Evolutionary conservation across 64 coral and sea anemone species (phyloP).

Genomic region (Montipora sp.): DNA sequence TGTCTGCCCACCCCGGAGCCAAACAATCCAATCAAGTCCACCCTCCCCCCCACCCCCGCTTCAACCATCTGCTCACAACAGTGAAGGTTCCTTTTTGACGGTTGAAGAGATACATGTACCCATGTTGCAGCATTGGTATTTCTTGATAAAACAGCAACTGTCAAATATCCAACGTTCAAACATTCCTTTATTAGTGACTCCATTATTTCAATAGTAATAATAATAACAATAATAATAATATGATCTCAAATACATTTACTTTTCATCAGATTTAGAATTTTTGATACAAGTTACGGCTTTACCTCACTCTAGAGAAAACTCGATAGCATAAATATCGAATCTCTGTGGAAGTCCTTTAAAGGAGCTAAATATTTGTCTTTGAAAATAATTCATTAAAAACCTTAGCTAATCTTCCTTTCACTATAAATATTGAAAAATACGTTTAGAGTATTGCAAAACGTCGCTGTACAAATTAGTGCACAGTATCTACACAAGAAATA

Average conservation of each 20-base stretch:
- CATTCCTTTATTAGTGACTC: constrained; percentile 43
- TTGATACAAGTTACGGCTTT: not conserved
- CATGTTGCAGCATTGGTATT: too few species aligned
- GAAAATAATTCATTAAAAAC: constrained; percentile 95
- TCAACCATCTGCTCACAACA: too few species aligned
- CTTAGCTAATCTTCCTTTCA: constrained; percentile 85
- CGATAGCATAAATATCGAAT: constrained; percentile 87
- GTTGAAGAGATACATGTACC: too few species aligned
- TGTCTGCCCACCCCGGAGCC: too few species aligned
- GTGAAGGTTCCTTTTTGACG: too few species aligned
- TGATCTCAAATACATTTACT: constrained; percentile 51
- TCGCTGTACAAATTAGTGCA: constrained; percentile 67
- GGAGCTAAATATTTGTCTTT: constrained; percentile 82
- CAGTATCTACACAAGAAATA: constrained; percentile 73
- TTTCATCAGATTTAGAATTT: constrained; percentile 33
- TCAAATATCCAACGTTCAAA: constrained; percentile 5
- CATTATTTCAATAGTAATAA: constrained; percentile 3
- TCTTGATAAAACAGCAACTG: not conserved
- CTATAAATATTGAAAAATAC: constrained; percentile 94
- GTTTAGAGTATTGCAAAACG: constrained; percentile 80
- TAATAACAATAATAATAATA: constrained; percentile 12
- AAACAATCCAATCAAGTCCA: too few species aligned
- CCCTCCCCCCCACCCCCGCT: too few species aligned
- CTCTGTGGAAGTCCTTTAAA: constrained; percentile 58
- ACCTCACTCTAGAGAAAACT: constrained; percentile 71